These are phyloP conservation scores for Aphis gossypii DNA, from an alignment of 1,140 invertebrate genomes.

Conservation along the genomic window DNA sequence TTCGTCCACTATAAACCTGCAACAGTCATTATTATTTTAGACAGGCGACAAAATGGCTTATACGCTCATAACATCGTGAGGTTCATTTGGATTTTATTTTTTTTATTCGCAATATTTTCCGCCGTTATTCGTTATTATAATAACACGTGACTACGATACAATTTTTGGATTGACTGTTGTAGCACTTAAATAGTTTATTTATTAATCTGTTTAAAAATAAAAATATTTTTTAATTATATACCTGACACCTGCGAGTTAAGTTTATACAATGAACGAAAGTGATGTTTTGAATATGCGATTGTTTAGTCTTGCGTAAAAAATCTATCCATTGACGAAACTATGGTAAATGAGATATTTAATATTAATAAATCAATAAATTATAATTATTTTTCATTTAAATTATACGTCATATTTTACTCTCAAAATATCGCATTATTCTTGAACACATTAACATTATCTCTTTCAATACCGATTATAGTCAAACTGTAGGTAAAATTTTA, in stretches of 20 bases:
- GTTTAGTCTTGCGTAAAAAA: too few species aligned
- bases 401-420: too few species aligned
- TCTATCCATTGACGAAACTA: too few species aligned
- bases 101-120: neutral
- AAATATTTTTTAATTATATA: neutral
- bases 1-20: neutral
- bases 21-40: neutral
- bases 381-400: too few species aligned
- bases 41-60: too few species aligned
- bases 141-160: neutral
- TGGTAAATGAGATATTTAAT: neutral
- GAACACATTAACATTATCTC: too few species aligned
- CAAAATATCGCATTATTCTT: too few species aligned
- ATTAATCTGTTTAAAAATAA: neutral
- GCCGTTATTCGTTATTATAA: neutral
- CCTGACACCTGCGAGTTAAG: neutral
- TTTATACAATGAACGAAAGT: neutral
- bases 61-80: neutral
- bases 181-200: neutral
- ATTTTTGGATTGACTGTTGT: neutral
- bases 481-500: neutral
- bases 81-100: neutral
- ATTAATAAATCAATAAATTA: neutral
- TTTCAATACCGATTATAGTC: too few species aligned
- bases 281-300: neutral